Evolutionary conservation across 2,797 vertebrate genomes (phyloP), one percentile per base, ranked within the genome.

Genomic region (Acanthurus leucopareius): DNA sequence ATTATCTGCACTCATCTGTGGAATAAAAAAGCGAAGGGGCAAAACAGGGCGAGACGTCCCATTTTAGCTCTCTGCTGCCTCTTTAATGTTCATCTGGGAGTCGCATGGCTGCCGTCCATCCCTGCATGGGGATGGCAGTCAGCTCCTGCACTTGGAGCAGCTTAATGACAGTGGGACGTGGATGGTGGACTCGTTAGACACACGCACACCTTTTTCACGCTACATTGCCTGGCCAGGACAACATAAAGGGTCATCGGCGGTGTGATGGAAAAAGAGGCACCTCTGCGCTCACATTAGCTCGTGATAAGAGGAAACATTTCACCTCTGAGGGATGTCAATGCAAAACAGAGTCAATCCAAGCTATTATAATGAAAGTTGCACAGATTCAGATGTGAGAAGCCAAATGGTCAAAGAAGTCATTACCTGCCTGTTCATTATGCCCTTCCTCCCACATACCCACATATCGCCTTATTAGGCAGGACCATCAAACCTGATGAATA

Each of bases 1-100:
- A 97, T 97, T 96, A 97, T 97, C 96, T 96, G 95, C 96, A 97
- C 96, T 97, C 96, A 97, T 96, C 97, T 97, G 96, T 97, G 96
- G 95, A 95, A 95, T 95, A 94, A 93, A 93, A 94, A 93, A 91
- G 90, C 83, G 48, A 85, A 95, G 95, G 90, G 90, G 93, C 88
- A 95, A 95, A 95, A 95, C 92, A 88, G 90, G 91, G 87, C 77
- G 88, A 92, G 88, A 74, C 77, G 86, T 92, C 94, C 92, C 93
- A 95, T 95, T 95, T 94, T 90, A 92, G 94, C 90, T 92, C 92
- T 94, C 91, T 91, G 92, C 90, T 93, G 92, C 92, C 93, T 95
- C 95, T 95, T 95, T 96, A 96, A 95, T 96, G 94, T 96, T 95
- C 93, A 95, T 93, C 91, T 92, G 93, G 91, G 94, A 94, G 92